Conservation (phyloP, 2,888 invertebrate species). For the Brenthis ino region DNA sequence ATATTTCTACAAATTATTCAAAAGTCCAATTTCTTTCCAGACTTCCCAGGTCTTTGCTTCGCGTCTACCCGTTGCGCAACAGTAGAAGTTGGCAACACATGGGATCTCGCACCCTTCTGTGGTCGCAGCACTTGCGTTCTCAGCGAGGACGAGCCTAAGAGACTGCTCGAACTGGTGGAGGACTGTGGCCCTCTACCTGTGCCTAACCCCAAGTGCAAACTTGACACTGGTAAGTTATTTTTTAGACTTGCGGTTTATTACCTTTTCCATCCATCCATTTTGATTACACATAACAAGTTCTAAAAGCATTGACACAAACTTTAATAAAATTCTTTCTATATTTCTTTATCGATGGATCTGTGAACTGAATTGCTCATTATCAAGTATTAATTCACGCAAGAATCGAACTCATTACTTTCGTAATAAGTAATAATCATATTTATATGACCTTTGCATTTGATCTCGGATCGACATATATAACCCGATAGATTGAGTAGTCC, state of each 20-base stretch:
- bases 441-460: too few species aligned
- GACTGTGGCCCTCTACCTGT: conserved; percentile 95
- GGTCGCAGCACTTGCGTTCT: conserved; percentile 94
- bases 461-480: too few species aligned
- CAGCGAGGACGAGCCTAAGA: conserved; percentile 88
- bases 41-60: conserved; percentile 96
- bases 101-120: conserved; percentile 95
- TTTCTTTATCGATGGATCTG: neutral
- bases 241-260: neutral
- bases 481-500: too few species aligned
- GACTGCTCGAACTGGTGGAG: conserved; percentile 91
- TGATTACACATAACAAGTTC: too few species aligned
- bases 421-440: too few species aligned
- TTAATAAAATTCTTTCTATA: too few species aligned
- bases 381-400: too few species aligned
- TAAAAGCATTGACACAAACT: too few species aligned
- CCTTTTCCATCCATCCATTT: neutral
- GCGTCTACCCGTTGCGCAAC: conserved; percentile 95
- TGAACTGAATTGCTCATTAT: neutral
- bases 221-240: conserved; percentile 80
- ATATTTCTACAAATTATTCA: too few species aligned
- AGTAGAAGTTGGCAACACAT: conserved; percentile 91
- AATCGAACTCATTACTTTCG: too few species aligned
- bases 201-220: conserved; percentile 93
- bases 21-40: conserved; percentile 58